Conservation (phyloP, 2,113 vertebrate genomes). For the Sylvia atricapilla region DNA sequence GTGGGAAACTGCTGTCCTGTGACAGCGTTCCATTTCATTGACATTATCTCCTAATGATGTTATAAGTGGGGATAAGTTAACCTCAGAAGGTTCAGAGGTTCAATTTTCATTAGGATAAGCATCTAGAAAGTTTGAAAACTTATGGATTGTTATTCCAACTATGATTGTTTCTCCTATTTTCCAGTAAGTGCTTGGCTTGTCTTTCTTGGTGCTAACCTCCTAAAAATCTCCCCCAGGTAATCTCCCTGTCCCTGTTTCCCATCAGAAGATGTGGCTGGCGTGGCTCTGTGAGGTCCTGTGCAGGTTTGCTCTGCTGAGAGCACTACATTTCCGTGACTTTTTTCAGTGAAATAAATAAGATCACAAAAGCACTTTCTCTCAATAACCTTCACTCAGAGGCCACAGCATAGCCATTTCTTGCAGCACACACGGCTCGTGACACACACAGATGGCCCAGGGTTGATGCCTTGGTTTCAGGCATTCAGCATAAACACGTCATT, state of each 20-base stretch:
- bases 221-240: not conserved
- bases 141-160: not conserved
- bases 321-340: not conserved
- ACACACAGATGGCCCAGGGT: not conserved
- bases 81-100: constrained; percentile 39
- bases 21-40: constrained; percentile 31
- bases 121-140: not conserved
- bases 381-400: not conserved
- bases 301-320: not conserved
- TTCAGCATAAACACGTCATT: not conserved
- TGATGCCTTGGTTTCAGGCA: constrained; percentile 2
- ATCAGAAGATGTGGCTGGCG: not conserved
- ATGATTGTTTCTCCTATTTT: not conserved
- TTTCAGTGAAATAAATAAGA: not conserved
- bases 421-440: not conserved
- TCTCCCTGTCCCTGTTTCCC: not conserved
- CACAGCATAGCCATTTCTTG: not conserved
- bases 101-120: constrained; percentile 13
- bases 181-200: not conserved
- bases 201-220: not conserved
- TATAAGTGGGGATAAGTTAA: constrained; percentile 26
- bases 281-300: not conserved
- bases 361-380: not conserved
- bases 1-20: constrained; percentile 51
- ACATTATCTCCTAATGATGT: constrained; percentile 40